Evolutionary conservation across 2,888 invertebrate species (phyloP).

Genomic region (Rhopalosiphum nymphaeae): DNA sequence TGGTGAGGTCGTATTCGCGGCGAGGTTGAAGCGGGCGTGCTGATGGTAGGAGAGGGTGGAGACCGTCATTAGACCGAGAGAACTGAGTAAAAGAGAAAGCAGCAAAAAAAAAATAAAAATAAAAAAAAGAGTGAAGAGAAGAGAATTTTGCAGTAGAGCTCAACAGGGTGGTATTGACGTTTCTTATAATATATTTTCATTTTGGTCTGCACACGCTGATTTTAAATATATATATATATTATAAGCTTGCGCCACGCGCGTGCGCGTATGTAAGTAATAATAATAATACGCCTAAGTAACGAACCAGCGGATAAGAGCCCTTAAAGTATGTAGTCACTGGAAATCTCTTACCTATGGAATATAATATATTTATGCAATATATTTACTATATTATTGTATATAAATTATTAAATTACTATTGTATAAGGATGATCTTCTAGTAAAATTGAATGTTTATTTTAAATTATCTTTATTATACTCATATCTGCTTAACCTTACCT

Average conservation of each 20-base stretch:
- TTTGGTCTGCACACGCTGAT: conserved; percentile 40
- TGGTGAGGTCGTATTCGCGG: conserved; percentile 27
- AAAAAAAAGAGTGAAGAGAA: background rate
- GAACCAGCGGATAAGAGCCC: conserved; percentile 49
- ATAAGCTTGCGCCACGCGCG: background rate
- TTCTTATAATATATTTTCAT: conserved; percentile 57
- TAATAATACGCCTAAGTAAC: conserved; percentile 51
- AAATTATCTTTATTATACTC: background rate
- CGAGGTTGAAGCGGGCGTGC: conserved; percentile 30
- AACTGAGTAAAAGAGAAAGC: conserved; percentile 52
- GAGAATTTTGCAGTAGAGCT: conserved; percentile 44
- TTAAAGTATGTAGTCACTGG: conserved; percentile 2
- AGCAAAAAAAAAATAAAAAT: background rate
- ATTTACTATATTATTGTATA: background rate
- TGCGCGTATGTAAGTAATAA: conserved; percentile 14
- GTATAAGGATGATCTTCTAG: background rate
- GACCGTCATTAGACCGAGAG: conserved; percentile 60
- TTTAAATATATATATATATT: conserved; percentile 21
- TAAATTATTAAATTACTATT: background rate
- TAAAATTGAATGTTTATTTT: background rate
- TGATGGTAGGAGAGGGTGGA: background rate
- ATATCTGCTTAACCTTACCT: background rate
- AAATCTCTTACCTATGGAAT: background rate
- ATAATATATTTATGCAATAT: background rate
- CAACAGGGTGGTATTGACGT: conserved; percentile 58